A percentile compares a stretch with the other conserved stretches of the same genome.
These are phyloP conservation scores for Lineus longissimus DNA, from an alignment of 1,140 invertebrate genomes.

Conservation along the genomic window DNA sequence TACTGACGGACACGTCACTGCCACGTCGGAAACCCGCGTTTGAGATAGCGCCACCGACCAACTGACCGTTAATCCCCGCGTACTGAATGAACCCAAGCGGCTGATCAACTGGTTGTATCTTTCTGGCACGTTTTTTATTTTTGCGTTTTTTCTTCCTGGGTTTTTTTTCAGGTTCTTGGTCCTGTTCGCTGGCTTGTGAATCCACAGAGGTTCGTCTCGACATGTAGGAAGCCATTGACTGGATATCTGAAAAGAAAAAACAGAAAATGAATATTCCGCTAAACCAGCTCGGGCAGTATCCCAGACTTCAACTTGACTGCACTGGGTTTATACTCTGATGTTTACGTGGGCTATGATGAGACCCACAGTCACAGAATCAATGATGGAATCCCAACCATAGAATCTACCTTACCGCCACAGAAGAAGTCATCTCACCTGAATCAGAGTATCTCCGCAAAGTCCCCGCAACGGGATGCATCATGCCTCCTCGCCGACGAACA, in stretches of 20 bases:
- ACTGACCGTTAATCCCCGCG: background rate
- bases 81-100: background rate
- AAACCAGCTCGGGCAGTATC: background rate
- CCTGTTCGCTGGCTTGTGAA: conserved; percentile 22
- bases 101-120: too few species aligned
- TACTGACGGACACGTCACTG: conserved; percentile 28
- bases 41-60: background rate
- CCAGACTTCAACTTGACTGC: too few species aligned
- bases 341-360: too few species aligned
- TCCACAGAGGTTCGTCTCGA: conserved; percentile 26
- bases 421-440: conserved; percentile 41
- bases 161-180: background rate
- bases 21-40: conserved; percentile 12
- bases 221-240: conserved; percentile 26
- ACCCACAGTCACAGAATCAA: too few species aligned
- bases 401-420: too few species aligned
- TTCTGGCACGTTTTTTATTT: conserved; percentile 9
- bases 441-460: conserved; percentile 41
- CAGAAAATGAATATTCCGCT: background rate
- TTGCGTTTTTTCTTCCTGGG: conserved; percentile 4
- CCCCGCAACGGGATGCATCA: conserved; percentile 34
- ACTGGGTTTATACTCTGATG: too few species aligned
- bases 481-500: conserved; percentile 71
- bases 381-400: too few species aligned
- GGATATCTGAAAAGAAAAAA: conserved; percentile 30